A percentile compares a stretch with the other conserved stretches of the same genome.
Conservation (phyloP, 2,888 invertebrate species). For the Plagodis dolabraria region DNA sequence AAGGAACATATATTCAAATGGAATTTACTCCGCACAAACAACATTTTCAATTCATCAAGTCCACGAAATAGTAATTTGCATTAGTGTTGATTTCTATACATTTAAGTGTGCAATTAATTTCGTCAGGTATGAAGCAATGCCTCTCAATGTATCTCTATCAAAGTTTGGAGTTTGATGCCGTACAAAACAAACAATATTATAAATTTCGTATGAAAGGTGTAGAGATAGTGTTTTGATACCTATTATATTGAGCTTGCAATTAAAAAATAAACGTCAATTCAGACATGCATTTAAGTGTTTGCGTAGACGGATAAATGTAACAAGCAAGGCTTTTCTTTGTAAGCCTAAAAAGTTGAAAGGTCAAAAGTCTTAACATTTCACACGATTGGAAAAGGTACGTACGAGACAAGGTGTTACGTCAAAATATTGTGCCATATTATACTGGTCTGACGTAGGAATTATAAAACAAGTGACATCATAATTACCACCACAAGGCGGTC, state of each 20-base stretch:
- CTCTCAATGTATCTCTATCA: constrained; percentile 13
- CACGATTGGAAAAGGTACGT: constrained; percentile 30
- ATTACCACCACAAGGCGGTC: constrained; percentile 20
- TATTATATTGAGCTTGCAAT: constrained; percentile 4
- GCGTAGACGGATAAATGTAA: constrained; percentile 53
- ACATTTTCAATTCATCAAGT: constrained; percentile 18
- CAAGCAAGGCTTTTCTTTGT: constrained; percentile 43
- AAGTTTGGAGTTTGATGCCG: neutral
- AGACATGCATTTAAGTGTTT: constrained; percentile 39
- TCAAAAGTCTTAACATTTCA: constrained; percentile 44
- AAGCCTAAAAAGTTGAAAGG: constrained; percentile 39
- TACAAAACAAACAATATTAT: neutral
- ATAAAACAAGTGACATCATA: constrained; percentile 35
- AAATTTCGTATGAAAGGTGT: neutral
- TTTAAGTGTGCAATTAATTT: constrained; percentile 24
- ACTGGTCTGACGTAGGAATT: constrained; percentile 38
- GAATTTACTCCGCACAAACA: constrained; percentile 4
- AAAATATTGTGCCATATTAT: constrained; percentile 35
- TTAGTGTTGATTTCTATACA: constrained; percentile 19
- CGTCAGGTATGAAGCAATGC: constrained; percentile 18
- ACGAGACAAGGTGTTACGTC: constrained; percentile 40
- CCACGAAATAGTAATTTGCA: constrained; percentile 24
- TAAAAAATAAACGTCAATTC: constrained; percentile 8
- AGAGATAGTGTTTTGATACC: constrained; percentile 1
- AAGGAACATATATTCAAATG: no score